A percentile compares a stretch with the other conserved stretches of the same genome.
phyloP scores from a whole-genome alignment of 2,888 invertebrate species.

The Pasiphila rectangulata region DNA sequence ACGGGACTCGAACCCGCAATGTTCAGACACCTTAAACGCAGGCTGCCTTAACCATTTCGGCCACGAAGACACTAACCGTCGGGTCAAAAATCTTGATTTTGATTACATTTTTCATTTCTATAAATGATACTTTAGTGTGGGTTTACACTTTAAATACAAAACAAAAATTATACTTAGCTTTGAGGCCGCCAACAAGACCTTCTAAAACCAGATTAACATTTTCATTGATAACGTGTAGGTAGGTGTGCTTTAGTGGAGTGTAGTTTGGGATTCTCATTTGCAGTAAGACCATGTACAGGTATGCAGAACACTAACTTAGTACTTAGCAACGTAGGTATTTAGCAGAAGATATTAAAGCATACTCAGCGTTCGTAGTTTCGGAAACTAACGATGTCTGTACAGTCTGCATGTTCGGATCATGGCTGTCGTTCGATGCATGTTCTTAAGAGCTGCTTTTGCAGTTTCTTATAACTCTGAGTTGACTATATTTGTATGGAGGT shows the following conservation, averaged over 20 bases:
- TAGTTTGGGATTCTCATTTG: conserved; percentile 18
- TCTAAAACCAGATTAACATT: background rate
- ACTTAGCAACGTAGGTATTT: conserved; percentile 7
- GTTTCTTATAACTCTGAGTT: too few relatives aligned
- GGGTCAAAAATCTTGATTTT: too few relatives aligned
- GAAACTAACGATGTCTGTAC: conserved; percentile 1
- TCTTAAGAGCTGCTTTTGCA: background rate
- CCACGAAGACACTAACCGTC: too few relatives aligned
- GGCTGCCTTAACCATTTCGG: too few relatives aligned
- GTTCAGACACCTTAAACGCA: too few relatives aligned
- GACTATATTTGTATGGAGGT: too few relatives aligned
- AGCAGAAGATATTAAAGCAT: conserved; percentile 3
- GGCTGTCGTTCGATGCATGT: background rate
- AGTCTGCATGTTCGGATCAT: background rate
- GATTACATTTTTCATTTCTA: too few relatives aligned
- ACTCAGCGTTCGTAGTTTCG: conserved; percentile 3
- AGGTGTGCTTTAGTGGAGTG: conserved; percentile 9
- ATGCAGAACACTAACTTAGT: conserved; percentile 10
- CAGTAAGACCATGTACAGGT: conserved; percentile 13
- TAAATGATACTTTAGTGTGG: too few relatives aligned
- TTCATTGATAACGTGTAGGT: background rate
- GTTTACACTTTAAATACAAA: too few relatives aligned
- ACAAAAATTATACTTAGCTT: too few relatives aligned
- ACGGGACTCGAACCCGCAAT: too few relatives aligned
- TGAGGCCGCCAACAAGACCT: too few relatives aligned